Percentiles rank a stretch among this genome's conserved stretches.
phyloP scores from a whole-genome alignment of 2,113 vertebrate species.

The Actenoides lindsayi region DNA sequence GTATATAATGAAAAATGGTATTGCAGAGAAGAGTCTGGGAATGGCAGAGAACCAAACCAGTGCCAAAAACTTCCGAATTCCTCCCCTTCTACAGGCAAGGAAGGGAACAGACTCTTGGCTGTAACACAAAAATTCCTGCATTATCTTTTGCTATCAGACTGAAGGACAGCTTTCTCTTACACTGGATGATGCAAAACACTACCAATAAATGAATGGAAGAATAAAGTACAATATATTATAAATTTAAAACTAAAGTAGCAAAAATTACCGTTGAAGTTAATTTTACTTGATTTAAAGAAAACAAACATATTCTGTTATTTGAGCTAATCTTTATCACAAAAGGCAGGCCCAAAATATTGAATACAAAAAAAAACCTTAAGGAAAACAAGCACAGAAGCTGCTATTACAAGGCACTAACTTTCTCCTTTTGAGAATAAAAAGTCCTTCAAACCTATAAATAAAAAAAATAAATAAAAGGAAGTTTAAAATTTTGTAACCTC shows the following conservation, averaged over 20 bases:
- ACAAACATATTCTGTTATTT: background rate
- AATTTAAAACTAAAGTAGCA: background rate
- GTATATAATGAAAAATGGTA: background rate
- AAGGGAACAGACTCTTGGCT: background rate
- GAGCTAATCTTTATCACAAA: background rate
- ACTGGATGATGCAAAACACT: background rate
- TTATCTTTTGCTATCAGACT: background rate
- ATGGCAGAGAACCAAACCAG: constrained; percentile 39
- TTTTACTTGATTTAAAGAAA: constrained; percentile 35
- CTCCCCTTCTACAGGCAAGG: background rate
- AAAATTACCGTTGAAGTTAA: background rate
- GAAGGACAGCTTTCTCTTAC: background rate
- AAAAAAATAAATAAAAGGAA: background rate
- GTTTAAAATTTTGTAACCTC: background rate
- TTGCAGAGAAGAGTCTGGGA: constrained; percentile 33
- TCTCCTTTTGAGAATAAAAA: background rate
- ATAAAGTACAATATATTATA: background rate
- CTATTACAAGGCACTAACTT: background rate
- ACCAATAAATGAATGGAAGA: background rate
- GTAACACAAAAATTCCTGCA: background rate
- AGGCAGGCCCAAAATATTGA: background rate
- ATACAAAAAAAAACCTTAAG: background rate
- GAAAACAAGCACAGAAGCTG: background rate
- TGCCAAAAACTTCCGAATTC: constrained; percentile 43
- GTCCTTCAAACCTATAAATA: background rate